Percentiles rank a stretch among this genome's conserved stretches.
Conservation (phyloP, 23 tunicate species). For the Ascidia mentula region DNA sequence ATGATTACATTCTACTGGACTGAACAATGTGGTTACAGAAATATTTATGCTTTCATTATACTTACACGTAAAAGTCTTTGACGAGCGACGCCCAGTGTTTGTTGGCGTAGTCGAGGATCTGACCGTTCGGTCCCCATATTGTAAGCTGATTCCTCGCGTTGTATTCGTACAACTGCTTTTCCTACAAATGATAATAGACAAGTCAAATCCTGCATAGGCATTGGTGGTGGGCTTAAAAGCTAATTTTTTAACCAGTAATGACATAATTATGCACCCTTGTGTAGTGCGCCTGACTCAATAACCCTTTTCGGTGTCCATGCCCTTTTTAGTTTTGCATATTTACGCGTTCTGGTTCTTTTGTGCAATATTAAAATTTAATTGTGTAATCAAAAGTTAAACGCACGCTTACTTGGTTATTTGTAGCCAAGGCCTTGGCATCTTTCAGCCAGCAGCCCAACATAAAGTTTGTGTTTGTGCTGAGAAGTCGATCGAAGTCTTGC, state of each 20-base stretch:
- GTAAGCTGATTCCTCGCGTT: conserved; percentile 87
- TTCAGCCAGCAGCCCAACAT: conserved; percentile 79
- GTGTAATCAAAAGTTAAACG: no score
- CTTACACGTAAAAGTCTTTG: conserved; percentile 64
- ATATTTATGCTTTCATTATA: neutral
- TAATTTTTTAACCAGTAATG: no score
- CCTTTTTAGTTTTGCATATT: no score
- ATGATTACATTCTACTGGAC: no score
- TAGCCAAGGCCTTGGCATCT: conserved; percentile 45
- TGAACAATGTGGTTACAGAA: no score
- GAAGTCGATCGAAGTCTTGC: conserved; percentile 67
- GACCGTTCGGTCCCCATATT: conserved; percentile 87
- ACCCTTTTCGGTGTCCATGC: no score
- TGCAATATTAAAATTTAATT: no score
- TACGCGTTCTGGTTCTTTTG: no score
- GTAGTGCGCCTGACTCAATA: no score
- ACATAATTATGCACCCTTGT: no score
- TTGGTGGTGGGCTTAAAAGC: no score
- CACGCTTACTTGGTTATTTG: neutral
- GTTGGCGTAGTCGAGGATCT: conserved; percentile 77
- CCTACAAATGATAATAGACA: conserved; percentile 47
- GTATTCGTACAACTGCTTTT: conserved; percentile 62
- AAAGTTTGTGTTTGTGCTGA: conserved; percentile 62
- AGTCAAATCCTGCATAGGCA: no score
- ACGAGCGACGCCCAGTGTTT: conserved; percentile 82